Evolutionary conservation across 2,113 vertebrate species (phyloP).

Genomic region (Himantopus leucocephalus): DNA sequence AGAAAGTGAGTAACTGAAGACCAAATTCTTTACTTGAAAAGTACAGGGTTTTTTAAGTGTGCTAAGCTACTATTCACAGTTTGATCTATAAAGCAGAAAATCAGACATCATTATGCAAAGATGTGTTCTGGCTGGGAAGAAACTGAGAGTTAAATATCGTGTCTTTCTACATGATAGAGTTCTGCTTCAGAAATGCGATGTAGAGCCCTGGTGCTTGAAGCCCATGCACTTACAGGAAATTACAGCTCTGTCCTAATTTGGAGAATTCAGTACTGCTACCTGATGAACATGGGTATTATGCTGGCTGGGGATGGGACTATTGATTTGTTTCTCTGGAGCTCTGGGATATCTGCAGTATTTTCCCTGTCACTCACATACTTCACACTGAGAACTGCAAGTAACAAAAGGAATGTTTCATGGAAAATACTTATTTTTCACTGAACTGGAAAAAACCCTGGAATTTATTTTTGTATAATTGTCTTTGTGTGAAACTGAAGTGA

Average conservation of each 20-base stretch:
- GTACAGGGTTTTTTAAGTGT: neutral
- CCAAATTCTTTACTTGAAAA: neutral
- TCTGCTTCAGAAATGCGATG: neutral
- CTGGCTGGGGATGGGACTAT: neutral
- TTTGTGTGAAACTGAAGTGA: neutral
- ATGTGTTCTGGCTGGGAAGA: neutral
- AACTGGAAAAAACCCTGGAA: neutral
- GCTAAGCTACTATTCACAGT: neutral
- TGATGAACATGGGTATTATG: neutral
- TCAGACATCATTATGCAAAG: neutral
- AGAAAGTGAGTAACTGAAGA: neutral
- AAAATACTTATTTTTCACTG: neutral
- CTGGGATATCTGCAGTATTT: neutral
- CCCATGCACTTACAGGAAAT: neutral
- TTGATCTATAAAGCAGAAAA: neutral
- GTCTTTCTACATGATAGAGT: neutral
- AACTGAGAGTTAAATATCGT: neutral
- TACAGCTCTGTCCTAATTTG: neutral
- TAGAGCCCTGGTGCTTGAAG: neutral
- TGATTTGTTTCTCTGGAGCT: neutral
- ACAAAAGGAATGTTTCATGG: neutral
- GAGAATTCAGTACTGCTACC: neutral
- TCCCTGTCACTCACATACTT: neutral
- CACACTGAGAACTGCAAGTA: neutral
- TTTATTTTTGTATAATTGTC: neutral